phyloP scores from a whole-genome alignment of 2,888 invertebrate species.

The Drosophila trichaetosa region DNA sequence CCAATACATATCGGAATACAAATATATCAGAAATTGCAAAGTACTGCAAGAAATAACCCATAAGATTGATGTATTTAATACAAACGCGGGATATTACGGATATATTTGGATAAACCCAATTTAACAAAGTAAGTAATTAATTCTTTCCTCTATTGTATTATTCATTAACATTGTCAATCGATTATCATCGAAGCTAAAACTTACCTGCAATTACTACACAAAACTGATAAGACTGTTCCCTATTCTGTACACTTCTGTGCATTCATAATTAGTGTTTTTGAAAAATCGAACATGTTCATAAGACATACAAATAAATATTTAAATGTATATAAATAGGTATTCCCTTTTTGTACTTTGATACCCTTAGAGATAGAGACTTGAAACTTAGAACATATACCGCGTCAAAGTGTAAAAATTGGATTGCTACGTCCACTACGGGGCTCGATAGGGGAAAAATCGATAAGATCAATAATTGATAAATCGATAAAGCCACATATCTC shows the following conservation, averaged over 20 bases:
- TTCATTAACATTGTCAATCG: not conserved
- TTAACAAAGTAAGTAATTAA: constrained; percentile 21
- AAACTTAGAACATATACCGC: no score
- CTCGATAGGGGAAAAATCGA: no score
- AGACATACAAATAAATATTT: not conserved
- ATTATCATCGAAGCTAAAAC: not conserved
- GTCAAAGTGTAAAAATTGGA: no score
- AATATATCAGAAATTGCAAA: constrained; percentile 32
- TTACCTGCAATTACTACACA: not conserved
- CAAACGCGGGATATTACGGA: constrained; percentile 12
- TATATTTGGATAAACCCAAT: constrained; percentile 15
- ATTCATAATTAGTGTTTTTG: not conserved
- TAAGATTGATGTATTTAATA: constrained; percentile 15
- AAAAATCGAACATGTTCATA: not conserved
- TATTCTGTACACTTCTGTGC: not conserved
- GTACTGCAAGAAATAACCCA: constrained; percentile 4
- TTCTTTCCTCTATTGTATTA: not conserved
- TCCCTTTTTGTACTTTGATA: not conserved
- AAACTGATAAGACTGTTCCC: not conserved
- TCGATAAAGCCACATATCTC: no score
- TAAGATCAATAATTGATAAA: no score
- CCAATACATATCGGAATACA: constrained; percentile 29
- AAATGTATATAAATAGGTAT: not conserved
- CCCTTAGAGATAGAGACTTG: no score
- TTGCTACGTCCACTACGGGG: no score